phyloP scores from a whole-genome alignment of 1,140 invertebrate species.

The Ceratitis capitata region DNA sequence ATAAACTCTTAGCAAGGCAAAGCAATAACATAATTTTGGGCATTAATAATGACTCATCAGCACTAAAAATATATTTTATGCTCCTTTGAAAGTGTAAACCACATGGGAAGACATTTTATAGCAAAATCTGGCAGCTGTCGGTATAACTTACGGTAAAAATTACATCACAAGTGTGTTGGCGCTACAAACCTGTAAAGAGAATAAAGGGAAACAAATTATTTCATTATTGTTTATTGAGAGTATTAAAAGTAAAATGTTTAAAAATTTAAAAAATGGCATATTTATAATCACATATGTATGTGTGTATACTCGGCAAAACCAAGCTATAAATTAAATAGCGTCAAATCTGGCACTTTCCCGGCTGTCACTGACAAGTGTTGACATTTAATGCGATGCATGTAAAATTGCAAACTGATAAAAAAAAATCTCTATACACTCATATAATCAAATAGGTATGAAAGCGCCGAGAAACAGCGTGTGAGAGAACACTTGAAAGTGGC shows the following conservation, averaged over 20 bases:
- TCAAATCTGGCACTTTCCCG: not conserved
- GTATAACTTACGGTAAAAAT: not conserved
- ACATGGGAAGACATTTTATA: not conserved
- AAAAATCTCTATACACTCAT: too few species aligned
- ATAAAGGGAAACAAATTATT: not conserved
- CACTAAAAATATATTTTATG: not conserved
- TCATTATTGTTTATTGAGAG: not conserved
- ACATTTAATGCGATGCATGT: slow-evolving; percentile 5
- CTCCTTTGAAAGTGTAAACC: not conserved
- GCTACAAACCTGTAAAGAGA: slow-evolving; percentile 14
- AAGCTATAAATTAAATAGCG: not conserved
- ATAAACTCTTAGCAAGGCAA: not conserved
- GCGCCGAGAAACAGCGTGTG: not conserved
- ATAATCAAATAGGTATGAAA: too few species aligned
- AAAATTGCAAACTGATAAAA: not conserved
- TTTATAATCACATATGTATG: too few species aligned
- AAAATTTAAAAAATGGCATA: not conserved
- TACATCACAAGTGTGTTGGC: not conserved
- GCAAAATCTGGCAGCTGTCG: slow-evolving; percentile 1
- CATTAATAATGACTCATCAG: not conserved
- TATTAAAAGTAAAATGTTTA: not conserved
- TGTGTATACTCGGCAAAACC: too few species aligned
- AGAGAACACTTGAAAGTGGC: not conserved
- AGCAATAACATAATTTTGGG: not conserved
- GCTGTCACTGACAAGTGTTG: not conserved